These are phyloP conservation scores for Mormyrops attenuatus DNA, from an alignment of 2,797 vertebrate genomes.

Conservation along the genomic window DNA sequence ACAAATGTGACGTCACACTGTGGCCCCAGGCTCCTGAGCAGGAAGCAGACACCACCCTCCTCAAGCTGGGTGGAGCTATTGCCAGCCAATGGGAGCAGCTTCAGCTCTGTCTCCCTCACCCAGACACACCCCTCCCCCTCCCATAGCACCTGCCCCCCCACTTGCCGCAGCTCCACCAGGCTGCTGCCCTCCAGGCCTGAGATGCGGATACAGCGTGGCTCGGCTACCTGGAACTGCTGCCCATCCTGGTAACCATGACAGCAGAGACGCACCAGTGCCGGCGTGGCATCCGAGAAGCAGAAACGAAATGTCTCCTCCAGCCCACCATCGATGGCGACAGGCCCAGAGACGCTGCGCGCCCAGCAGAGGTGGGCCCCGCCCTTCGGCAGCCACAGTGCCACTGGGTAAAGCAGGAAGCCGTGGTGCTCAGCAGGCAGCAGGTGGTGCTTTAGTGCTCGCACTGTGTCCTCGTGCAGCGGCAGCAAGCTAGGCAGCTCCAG, in stretches of 20 bases:
- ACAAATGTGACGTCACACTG: conserved; percentile 42
- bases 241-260: conserved; percentile 37
- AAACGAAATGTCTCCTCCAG: conserved; percentile 42
- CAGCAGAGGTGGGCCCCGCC: conserved; percentile 27
- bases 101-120: conserved; percentile 35
- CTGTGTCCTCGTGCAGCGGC: conserved; percentile 42
- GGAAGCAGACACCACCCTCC: conserved; percentile 43
- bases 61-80: conserved; percentile 23
- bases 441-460: conserved; percentile 34
- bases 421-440: conserved; percentile 41
- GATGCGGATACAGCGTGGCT: conserved; percentile 31
- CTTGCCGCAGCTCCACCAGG: conserved; percentile 3
- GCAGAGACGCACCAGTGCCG: conserved; percentile 38
- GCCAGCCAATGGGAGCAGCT: conserved; percentile 23
- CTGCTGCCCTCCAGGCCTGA: conserved; percentile 20
- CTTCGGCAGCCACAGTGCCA: conserved; percentile 28
- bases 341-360: conserved; percentile 21
- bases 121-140: conserved; percentile 35
- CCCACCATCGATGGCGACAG: conserved; percentile 41
- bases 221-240: conserved; percentile 16
- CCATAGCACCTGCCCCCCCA: conserved; percentile 26
- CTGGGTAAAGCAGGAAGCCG: conserved; percentile 37
- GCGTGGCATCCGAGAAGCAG: conserved; percentile 32
- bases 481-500: conserved; percentile 30
- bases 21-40: conserved; percentile 25